Evolutionary conservation across 1,140 invertebrate species (phyloP).

Genomic region (Brachystomella parvula): DNA sequence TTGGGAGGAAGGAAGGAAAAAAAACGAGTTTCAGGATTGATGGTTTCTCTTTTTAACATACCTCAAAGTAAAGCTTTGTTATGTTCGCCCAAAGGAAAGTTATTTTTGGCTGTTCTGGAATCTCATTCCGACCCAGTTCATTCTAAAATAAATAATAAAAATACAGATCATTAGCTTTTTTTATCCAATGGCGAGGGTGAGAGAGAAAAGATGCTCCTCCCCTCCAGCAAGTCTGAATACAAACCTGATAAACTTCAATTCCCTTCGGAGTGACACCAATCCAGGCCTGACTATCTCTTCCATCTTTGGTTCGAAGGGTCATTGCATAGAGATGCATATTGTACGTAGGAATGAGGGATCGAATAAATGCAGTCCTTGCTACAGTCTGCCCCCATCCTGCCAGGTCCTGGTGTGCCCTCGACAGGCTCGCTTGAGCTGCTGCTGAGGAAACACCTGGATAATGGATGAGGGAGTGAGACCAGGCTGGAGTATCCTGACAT

Average conservation of each 20-base stretch:
- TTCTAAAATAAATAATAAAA: conserved; percentile 35
- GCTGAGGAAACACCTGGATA: not conserved
- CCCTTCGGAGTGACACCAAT: conserved; percentile 36
- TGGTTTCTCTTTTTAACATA: conserved; percentile 41
- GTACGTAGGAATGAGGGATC: conserved; percentile 33
- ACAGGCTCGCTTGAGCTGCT: not conserved
- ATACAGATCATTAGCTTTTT: not conserved
- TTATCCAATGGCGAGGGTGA: no score
- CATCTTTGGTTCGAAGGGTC: conserved; percentile 36
- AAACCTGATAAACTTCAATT: conserved; percentile 32
- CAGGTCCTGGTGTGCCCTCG: conserved; percentile 27
- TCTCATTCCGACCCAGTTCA: conserved; percentile 42
- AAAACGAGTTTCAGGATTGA: conserved; percentile 3
- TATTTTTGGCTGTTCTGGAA: conserved; percentile 37
- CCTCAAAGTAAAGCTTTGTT: conserved; percentile 84
- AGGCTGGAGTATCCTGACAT: conserved; percentile 32
- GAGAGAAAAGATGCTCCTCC: no score
- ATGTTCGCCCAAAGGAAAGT: conserved; percentile 88
- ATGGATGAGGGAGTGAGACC: conserved; percentile 9
- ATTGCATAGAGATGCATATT: conserved; percentile 36
- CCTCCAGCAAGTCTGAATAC: not conserved
- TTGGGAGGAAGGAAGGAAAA: conserved; percentile 1
- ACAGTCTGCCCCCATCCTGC: conserved; percentile 25
- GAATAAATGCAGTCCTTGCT: conserved; percentile 34
- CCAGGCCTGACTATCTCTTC: conserved; percentile 31